A percentile compares a stretch with the other conserved stretches of the same genome.
phyloP scores from a whole-genome alignment of 2,113 vertebrate species.

The Catharus bicknelli region DNA sequence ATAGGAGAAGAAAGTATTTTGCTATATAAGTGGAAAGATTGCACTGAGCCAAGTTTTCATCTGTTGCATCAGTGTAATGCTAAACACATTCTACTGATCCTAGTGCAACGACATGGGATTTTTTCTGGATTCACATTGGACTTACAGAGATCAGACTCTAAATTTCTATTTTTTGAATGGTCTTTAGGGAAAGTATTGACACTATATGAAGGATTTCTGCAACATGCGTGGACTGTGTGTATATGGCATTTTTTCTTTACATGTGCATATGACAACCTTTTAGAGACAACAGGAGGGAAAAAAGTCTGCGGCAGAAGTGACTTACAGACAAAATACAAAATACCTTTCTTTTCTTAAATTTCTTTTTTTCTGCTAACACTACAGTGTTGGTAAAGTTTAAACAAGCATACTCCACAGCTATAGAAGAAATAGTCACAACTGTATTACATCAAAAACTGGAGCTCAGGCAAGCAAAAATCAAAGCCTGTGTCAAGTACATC shows the following conservation, averaged over 20 bases:
- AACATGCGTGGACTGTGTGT: neutral
- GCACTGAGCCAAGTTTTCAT: neutral
- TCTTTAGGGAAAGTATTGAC: neutral
- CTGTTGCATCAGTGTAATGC: neutral
- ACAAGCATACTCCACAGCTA: neutral
- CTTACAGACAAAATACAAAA: neutral
- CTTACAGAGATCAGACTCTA: neutral
- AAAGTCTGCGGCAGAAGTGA: neutral
- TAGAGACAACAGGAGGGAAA: neutral
- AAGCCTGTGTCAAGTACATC: constrained; percentile 29
- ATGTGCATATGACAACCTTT: neutral
- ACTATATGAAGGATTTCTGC: neutral
- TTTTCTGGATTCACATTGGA: neutral
- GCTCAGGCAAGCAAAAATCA: constrained; percentile 49
- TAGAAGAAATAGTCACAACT: constrained; percentile 7
- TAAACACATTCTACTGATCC: neutral
- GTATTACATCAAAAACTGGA: constrained; percentile 36
- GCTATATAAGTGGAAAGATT: neutral
- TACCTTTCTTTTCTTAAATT: accelerated
- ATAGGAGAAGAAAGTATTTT: neutral
- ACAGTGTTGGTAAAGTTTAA: neutral
- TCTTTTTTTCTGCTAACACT: neutral
- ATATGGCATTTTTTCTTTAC: neutral
- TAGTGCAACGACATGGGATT: neutral
- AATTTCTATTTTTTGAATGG: neutral